Evolutionary conservation across 2,113 vertebrate genomes (phyloP).

Genomic region (Alethe diademata): DNA sequence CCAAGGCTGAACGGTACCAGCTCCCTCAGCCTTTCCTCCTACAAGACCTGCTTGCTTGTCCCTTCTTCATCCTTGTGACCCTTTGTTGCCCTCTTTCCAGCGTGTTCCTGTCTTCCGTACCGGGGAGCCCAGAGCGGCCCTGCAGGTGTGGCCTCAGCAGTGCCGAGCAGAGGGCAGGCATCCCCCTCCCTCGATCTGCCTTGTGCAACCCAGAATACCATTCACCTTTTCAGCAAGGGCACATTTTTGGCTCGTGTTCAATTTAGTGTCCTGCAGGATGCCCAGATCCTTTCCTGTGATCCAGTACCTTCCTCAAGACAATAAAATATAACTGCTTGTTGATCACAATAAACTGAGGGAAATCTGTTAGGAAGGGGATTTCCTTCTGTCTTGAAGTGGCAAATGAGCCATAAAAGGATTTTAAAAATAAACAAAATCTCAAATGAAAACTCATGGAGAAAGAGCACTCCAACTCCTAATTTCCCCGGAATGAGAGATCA

Average conservation of each 20-base stretch:
- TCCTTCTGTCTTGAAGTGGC: not conserved
- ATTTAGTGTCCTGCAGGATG: accelerated
- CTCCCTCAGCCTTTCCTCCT: not conserved
- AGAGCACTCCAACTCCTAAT: not conserved
- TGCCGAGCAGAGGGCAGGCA: not conserved
- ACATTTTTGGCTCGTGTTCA: accelerated
- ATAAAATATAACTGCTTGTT: not conserved
- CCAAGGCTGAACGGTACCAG: too few relatives aligned
- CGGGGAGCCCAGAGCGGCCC: not conserved
- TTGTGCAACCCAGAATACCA: not conserved
- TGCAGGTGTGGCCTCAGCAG: not conserved
- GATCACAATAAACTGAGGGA: not conserved
- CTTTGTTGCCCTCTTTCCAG: not conserved
- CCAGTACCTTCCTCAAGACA: not conserved
- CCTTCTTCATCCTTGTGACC: not conserved
- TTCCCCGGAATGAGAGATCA: not conserved
- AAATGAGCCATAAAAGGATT: not conserved
- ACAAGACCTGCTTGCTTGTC: not conserved
- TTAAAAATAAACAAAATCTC: not conserved
- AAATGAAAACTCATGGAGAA: not conserved
- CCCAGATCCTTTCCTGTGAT: not conserved
- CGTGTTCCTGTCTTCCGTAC: accelerated
- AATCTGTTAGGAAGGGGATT: not conserved
- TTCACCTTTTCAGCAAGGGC: not conserved
- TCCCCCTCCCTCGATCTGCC: not conserved